These are phyloP conservation scores for Helogale parvula DNA, from an alignment of 2,113 vertebrate species.

Conservation along the genomic window DNA sequence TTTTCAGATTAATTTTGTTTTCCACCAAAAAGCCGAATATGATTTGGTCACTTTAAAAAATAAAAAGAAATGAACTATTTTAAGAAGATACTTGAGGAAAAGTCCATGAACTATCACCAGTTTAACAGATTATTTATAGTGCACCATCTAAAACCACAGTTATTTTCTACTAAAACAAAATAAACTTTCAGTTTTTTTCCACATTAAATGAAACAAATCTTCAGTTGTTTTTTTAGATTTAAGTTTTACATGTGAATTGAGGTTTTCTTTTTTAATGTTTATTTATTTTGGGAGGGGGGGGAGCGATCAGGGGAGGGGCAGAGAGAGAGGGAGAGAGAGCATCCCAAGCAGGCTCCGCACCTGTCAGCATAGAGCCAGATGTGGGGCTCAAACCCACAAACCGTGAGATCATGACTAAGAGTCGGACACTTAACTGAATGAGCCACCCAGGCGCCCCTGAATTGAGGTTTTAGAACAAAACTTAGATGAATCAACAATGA, in stretches of 20 bases:
- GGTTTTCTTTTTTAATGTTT: neutral
- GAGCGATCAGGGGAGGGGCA: too few relatives aligned
- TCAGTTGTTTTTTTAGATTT: constrained; percentile 25
- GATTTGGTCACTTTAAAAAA: neutral
- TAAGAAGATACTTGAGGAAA: constrained; percentile 43
- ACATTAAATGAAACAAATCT: neutral
- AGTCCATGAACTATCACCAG: constrained; percentile 5
- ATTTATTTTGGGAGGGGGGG: too few relatives aligned
- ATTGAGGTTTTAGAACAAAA: constrained; percentile 49
- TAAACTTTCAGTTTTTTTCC: constrained; percentile 17
- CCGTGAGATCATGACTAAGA: too few relatives aligned
- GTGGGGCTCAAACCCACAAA: too few relatives aligned
- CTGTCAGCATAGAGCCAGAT: too few relatives aligned
- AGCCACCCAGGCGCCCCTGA: neutral
- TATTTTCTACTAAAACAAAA: constrained; percentile 43
- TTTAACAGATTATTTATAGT: constrained; percentile 50
- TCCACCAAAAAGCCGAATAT: constrained; percentile 4
- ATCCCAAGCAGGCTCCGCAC: too few relatives aligned
- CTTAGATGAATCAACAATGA: neutral
- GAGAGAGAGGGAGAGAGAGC: too few relatives aligned
- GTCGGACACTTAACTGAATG: too few relatives aligned
- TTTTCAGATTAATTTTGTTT: constrained; percentile 52
- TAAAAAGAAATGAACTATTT: constrained; percentile 6
- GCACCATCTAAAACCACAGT: constrained; percentile 6
- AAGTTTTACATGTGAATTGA: constrained; percentile 40